Evolutionary conservation across 2,797 vertebrate species (phyloP).

Genomic region (Toxotes lorentzi): DNA sequence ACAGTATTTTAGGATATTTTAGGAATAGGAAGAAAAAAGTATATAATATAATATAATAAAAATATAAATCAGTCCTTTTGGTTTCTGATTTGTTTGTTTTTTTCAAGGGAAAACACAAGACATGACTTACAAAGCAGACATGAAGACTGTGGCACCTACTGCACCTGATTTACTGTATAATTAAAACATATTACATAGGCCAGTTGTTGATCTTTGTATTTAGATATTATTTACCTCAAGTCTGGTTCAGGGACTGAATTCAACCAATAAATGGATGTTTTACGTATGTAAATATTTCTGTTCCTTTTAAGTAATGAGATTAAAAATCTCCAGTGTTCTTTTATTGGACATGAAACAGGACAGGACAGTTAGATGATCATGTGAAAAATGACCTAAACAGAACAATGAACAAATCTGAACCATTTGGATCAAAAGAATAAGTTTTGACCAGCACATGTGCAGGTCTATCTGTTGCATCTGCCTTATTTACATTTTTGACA

Average conservation of each 20-base stretch:
- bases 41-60: no score
- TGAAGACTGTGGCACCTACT: background rate
- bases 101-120: background rate
- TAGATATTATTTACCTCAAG: background rate
- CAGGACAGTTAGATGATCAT: background rate
- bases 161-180: background rate
- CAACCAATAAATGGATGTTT: no score
- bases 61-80: no score
- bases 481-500: constrained; percentile 1
- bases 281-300: background rate
- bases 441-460: background rate
- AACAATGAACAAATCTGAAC: background rate
- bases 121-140: no score
- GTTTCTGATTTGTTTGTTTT: background rate
- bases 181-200: background rate
- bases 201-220: background rate
- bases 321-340: background rate
- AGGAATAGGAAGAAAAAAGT: no score
- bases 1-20: no score
- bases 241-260: background rate
- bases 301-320: background rate
- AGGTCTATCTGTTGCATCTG: background rate
- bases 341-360: no score
- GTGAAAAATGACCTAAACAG: background rate
- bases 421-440: background rate